Conservation (phyloP, 2,797 vertebrate species). For the Tenualosa ilisha region DNA sequence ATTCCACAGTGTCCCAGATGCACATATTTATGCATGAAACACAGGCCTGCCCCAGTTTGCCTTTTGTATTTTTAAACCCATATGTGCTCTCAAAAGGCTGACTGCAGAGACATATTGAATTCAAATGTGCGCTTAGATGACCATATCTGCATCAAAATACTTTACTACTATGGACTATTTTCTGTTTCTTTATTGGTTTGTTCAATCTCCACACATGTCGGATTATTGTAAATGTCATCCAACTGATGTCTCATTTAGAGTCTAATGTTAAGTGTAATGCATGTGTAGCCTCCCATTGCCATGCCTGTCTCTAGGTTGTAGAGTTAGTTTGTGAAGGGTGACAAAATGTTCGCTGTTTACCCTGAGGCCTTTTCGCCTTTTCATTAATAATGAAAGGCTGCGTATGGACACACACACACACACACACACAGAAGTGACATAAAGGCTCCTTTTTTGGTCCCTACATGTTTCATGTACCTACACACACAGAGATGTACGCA, state of each 20-base stretch:
- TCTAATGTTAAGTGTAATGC: not conserved
- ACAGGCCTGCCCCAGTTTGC: constrained; percentile 8
- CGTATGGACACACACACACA: not conserved
- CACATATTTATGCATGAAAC: constrained; percentile 17
- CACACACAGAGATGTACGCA: not conserved
- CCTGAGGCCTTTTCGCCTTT: constrained; percentile 30
- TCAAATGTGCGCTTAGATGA: not conserved
- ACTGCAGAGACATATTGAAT: not conserved
- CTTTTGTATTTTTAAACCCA: not conserved
- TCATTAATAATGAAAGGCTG: constrained; percentile 42
- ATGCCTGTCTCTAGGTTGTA: not conserved
- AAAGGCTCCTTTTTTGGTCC: not conserved
- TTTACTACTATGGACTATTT: not conserved
- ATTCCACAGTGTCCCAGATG: constrained; percentile 10
- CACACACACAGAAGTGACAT: not conserved
- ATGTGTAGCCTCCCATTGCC: not conserved
- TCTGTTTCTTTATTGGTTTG: not conserved
- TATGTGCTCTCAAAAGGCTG: not conserved
- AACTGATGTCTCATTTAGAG: not conserved
- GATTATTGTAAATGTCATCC: not conserved
- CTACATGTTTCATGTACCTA: not conserved
- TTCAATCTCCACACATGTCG: not conserved
- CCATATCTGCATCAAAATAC: not conserved
- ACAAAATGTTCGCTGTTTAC: constrained; percentile 14
- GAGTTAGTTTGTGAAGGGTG: not conserved